Conservation (phyloP, 2,797 vertebrate genomes). For the Hydrolagus colliei region DNA sequence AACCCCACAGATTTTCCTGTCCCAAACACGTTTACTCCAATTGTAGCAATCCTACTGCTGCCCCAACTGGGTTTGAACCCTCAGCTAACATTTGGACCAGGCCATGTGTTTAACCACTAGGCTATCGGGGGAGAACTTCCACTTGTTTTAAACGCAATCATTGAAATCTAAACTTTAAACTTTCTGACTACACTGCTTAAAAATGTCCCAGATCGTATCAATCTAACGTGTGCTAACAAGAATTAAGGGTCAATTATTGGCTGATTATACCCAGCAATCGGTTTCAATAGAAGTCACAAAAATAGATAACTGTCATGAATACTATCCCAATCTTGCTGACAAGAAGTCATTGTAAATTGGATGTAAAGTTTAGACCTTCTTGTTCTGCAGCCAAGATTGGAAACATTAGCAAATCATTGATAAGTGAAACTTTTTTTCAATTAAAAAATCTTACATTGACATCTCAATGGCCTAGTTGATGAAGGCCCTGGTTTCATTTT, state of each 20-base stretch:
- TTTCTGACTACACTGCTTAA: background rate
- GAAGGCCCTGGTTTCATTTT: too few relatives aligned
- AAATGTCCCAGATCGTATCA: background rate
- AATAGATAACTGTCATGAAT: background rate
- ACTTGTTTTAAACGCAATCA: background rate
- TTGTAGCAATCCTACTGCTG: too few relatives aligned
- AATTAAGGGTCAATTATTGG: slow-evolving; percentile 16
- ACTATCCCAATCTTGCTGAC: background rate
- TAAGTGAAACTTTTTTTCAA: background rate
- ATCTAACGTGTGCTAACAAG: background rate
- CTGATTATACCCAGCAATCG: background rate
- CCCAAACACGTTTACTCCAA: too few relatives aligned
- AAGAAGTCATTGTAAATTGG: background rate
- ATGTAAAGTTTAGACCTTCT: background rate
- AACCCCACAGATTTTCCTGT: too few relatives aligned
- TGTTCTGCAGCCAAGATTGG: background rate
- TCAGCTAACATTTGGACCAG: too few relatives aligned
- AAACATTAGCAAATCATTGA: background rate
- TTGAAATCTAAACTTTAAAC: background rate
- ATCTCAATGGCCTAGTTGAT: too few relatives aligned
- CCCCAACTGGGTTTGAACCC: too few relatives aligned
- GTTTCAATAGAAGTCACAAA: background rate
- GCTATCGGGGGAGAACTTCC: background rate
- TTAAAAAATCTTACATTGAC: background rate
- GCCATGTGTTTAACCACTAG: too few relatives aligned